phyloP scores from a whole-genome alignment of 2,888 invertebrate species.

The Alsophila aescularia region DNA sequence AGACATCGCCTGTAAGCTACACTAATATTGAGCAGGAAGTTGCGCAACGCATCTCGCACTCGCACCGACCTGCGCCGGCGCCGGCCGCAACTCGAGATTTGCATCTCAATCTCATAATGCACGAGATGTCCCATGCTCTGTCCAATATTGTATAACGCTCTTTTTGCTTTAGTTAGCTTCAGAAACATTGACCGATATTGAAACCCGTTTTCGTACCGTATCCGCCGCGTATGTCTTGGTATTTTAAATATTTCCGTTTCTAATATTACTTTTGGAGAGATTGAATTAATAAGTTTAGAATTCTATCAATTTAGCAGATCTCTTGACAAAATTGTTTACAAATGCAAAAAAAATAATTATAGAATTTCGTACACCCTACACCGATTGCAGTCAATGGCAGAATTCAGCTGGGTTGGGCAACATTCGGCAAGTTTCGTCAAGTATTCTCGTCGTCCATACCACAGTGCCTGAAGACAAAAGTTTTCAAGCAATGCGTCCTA shows the following conservation, averaged over 20 bases:
- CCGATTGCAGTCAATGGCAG: too few species aligned
- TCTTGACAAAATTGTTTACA: too few species aligned
- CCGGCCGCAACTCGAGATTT: background rate
- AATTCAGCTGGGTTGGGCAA: too few species aligned
- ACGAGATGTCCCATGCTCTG: background rate
- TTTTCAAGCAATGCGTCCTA: too few species aligned
- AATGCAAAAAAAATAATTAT: too few species aligned
- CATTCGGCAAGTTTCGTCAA: too few species aligned
- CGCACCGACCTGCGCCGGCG: background rate
- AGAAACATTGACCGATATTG: constrained; percentile 3
- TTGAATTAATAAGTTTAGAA: background rate
- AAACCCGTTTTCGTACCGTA: background rate
- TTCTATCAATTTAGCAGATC: too few species aligned
- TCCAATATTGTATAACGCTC: background rate
- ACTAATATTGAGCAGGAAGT: background rate
- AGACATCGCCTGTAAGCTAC: background rate
- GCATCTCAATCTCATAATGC: constrained; percentile 6
- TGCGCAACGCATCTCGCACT: background rate
- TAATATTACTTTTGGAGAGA: background rate
- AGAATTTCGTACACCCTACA: too few species aligned
- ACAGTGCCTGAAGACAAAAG: too few species aligned
- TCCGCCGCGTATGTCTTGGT: background rate
- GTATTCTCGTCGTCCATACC: too few species aligned
- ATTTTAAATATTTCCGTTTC: background rate
- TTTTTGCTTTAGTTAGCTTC: constrained; percentile 2